A percentile compares a stretch with the other conserved stretches of the same genome.
Evolutionary conservation across 2,113 vertebrate species (phyloP).

Genomic region (Vimba vimba): DNA sequence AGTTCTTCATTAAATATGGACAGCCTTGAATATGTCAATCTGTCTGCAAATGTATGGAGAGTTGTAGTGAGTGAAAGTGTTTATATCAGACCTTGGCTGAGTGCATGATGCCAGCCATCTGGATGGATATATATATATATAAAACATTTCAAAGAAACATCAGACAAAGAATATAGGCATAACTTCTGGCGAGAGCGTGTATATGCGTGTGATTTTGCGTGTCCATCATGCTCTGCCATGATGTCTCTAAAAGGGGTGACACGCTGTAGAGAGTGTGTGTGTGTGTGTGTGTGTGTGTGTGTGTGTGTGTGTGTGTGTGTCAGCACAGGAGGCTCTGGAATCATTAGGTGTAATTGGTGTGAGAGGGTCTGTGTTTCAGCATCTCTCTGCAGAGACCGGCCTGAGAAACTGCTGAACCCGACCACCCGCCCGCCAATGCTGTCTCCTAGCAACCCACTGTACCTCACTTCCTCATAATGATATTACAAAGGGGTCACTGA

Average conservation of each 20-base stretch:
- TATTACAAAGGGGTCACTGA: background rate
- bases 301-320: constrained; percentile 23
- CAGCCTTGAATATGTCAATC: background rate
- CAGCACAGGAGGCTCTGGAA: background rate
- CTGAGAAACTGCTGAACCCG: background rate
- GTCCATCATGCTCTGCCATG: background rate
- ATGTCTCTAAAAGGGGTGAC: constrained; percentile 24
- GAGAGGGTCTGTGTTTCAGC: constrained; percentile 20
- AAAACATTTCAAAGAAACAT: constrained; percentile 28
- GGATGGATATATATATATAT: background rate
- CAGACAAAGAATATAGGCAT: background rate
- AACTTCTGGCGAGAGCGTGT: background rate
- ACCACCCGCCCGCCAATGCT: background rate
- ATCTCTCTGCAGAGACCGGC: constrained; percentile 1
- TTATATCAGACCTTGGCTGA: background rate
- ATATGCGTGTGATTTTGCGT: background rate
- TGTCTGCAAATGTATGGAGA: background rate
- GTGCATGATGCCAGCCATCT: background rate
- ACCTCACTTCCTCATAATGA: constrained; percentile 3
- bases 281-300: too few species aligned
- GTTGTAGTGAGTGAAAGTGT: background rate
- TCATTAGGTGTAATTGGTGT: constrained; percentile 49
- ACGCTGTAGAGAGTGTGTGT: background rate
- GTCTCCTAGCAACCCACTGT: constrained; percentile 42
- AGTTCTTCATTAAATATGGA: background rate